Base-by-base conservation (phyloP, 2,888 invertebrate genomes). In the Hydriomena furcata region DNA sequence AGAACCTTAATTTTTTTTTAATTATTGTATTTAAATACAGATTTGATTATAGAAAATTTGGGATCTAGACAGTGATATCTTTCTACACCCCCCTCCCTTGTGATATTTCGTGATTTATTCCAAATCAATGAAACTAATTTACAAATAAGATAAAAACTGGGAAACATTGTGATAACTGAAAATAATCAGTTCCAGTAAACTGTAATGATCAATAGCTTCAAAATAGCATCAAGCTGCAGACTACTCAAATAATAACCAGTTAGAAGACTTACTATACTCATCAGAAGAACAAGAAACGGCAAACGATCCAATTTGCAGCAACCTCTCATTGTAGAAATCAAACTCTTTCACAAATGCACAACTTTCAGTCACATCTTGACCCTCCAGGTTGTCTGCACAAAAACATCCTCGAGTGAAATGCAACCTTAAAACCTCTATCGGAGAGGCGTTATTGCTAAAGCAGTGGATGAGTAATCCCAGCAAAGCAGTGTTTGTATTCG, bases 271-370 rank as follows among this genome's bases (percentile, higher is more conserved):
- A 89, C 90, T 79, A 59, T 72, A 76, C 52, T 84, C 77, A 73
- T 88, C 88, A 23, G 84, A 87, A 17, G 87, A 87, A 65, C 87
- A 88, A 2, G 94, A 93, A 32, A 94, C 91, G n/a, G 94, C 94
- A 79, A 94, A 95, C 37, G 93, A 85, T 34, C 94, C 94, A 63
- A 94, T 93, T 68, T 94, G 94, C 79, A 93, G 82, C 37, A 94
- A 80, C 61, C 93, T 91, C 68, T 95, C 95, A 64, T 93, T 92
- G 51, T 93, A 91, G 55, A 93, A 81, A 85, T 95, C 95, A 79
- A 94, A 94, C 24, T 92, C 91, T 52, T 91, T 92, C 7, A 94
- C 89, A 50, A 89, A 81, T 17, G 70, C 66, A 50, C 91, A 92
- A 35, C 93, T 77, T 60, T 92, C 91, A 1, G 66, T 65, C 5